Conservation (phyloP, 2,113 vertebrate genomes). For the Channa maculata region DNA sequence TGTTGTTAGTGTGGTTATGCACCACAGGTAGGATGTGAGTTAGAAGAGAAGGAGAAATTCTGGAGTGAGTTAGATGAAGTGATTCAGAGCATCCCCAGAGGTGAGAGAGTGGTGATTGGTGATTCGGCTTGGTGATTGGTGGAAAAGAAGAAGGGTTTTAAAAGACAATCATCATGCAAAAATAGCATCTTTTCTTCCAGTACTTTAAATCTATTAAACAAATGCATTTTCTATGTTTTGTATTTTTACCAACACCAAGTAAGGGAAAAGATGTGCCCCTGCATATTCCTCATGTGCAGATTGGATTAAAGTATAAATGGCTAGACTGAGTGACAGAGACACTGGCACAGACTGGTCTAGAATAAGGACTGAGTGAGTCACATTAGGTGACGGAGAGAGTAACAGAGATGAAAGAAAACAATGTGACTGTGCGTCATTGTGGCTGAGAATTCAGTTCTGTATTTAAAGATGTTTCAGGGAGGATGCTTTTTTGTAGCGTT, state of each 20-base stretch:
- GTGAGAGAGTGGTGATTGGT: too few relatives aligned
- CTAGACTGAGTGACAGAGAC: slow-evolving; percentile 19
- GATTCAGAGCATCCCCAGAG: too few relatives aligned
- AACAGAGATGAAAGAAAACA: neutral
- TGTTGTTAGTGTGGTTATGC: too few relatives aligned
- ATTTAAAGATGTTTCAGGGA: neutral
- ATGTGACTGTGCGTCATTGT: neutral
- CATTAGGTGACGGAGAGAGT: slow-evolving; percentile 1
- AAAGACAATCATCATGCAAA: too few relatives aligned
- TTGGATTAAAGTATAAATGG: slow-evolving; percentile 5
- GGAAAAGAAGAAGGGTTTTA: too few relatives aligned
- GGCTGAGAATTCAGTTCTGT: neutral
- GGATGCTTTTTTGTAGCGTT: neutral
- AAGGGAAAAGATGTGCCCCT: neutral
- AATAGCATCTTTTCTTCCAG: neutral
- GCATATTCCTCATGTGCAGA: slow-evolving; percentile 22
- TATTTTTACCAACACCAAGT: neutral
- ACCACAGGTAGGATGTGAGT: too few relatives aligned
- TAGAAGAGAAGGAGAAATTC: too few relatives aligned
- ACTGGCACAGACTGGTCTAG: slow-evolving; percentile 29
- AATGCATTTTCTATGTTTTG: neutral
- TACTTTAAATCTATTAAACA: neutral
- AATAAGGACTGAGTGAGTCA: slow-evolving; percentile 19
- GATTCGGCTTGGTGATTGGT: too few relatives aligned
- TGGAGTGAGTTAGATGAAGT: too few relatives aligned